Evolutionary conservation across 2,113 vertebrate species (phyloP).

Genomic region (Entosphenus tridentatus): DNA sequence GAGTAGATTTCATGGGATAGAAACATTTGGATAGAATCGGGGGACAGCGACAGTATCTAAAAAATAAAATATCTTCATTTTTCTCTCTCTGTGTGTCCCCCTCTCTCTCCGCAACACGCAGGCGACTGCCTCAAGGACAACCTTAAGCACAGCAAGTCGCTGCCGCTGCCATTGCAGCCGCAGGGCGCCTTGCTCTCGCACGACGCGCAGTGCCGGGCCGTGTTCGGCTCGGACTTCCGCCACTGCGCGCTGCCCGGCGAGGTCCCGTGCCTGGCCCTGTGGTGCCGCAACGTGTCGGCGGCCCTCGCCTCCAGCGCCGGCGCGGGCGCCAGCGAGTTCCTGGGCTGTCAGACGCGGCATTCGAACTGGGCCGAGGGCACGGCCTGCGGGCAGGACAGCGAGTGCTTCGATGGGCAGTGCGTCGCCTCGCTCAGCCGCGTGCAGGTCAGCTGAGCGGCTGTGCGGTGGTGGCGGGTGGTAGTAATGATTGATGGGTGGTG

Average conservation of each 20-base stretch:
- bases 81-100: no score
- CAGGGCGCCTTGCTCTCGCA: slow-evolving; percentile 23
- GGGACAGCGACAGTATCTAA: no score
- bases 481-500: no score
- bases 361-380: slow-evolving; percentile 32
- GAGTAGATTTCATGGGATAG: no score
- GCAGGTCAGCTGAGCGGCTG: no score
- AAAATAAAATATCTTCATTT: no score
- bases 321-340: slow-evolving; percentile 18
- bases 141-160: slow-evolving; percentile 16
- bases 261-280: slow-evolving; percentile 22
- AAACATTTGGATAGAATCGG: no score
- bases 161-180: slow-evolving; percentile 23
- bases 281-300: slow-evolving; percentile 16
- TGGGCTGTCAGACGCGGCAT: slow-evolving; percentile 29
- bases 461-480: no score
- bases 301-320: slow-evolving; percentile 14
- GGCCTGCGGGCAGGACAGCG: slow-evolving; percentile 15
- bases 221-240: slow-evolving; percentile 22
- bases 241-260: slow-evolving; percentile 22
- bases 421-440: slow-evolving; percentile 10
- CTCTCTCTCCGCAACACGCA: slow-evolving; percentile 7
- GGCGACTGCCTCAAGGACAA: slow-evolving; percentile 29
- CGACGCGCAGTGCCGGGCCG: slow-evolving; percentile 26
- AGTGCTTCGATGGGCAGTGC: slow-evolving; percentile 25